A percentile compares a stretch with the other conserved stretches of the same genome.
phyloP scores from a whole-genome alignment of 2,797 vertebrate genomes.

The Odontamblyopus rebecca region DNA sequence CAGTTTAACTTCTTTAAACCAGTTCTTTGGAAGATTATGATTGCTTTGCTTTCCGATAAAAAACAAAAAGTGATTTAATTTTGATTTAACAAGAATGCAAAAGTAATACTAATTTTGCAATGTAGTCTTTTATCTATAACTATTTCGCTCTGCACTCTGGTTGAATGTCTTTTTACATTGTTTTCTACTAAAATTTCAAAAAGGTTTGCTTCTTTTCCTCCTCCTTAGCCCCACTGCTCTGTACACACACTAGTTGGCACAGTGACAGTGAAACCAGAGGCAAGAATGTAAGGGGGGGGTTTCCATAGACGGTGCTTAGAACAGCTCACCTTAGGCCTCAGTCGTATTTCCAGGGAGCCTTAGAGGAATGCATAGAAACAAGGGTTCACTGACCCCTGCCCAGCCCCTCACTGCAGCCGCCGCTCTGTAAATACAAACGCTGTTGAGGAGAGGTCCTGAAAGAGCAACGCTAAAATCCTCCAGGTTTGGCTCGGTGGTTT shows the following conservation, averaged over 20 bases:
- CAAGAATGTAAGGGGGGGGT: constrained; percentile 10
- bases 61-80: background rate
- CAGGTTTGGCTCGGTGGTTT: too few relatives aligned
- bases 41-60: too few relatives aligned
- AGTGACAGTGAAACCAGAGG: constrained; percentile 8
- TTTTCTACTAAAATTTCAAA: background rate
- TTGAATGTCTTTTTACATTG: background rate
- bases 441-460: background rate
- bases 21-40: too few relatives aligned
- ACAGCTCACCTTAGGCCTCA: constrained; percentile 10
- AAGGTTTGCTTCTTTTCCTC: background rate
- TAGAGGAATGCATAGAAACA: constrained; percentile 25
- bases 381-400: background rate
- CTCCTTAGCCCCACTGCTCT: background rate
- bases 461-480: background rate
- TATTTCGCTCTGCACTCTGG: background rate
- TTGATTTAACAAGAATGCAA: background rate
- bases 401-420: background rate
- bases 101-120: background rate
- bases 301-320: background rate
- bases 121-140: background rate
- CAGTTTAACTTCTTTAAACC: too few relatives aligned
- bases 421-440: background rate
- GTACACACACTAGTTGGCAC: background rate
- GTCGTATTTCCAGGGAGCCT: constrained; percentile 24